Evolutionary conservation across 1,140 invertebrate species (phyloP).

Genomic region (Drosophila erecta): DNA sequence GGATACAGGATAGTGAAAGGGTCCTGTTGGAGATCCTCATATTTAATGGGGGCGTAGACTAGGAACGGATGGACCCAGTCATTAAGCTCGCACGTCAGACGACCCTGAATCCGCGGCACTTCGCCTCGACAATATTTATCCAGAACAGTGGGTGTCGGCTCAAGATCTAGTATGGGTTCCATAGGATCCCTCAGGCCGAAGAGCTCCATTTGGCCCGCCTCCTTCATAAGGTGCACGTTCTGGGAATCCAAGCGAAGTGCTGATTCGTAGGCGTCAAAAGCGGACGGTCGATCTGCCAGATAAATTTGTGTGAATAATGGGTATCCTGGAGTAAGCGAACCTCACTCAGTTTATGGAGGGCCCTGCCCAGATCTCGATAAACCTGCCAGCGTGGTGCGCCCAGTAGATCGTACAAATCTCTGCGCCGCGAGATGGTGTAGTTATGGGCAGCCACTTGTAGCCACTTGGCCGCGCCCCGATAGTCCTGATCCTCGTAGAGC

Average conservation of each 20-base stretch:
- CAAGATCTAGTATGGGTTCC: conserved; percentile 2
- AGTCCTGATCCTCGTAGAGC: conserved; percentile 16
- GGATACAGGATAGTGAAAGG: conserved; percentile 95
- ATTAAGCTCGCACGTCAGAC: conserved; percentile 91
- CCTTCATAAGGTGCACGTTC: conserved; percentile 26
- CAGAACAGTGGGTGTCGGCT: neutral
- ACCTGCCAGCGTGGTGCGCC: conserved; percentile 39
- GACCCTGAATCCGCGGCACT: conserved; percentile 29
- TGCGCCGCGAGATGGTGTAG: conserved; percentile 16
- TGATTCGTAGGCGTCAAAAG: neutral
- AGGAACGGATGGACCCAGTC: conserved; percentile 89
- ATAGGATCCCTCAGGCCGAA: neutral
- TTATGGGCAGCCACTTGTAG: conserved; percentile 28
- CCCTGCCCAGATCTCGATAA: conserved; percentile 36
- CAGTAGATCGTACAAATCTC: conserved; percentile 17
- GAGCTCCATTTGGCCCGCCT: conserved; percentile 8
- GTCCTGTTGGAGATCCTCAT: conserved; percentile 93
- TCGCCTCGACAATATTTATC: conserved; percentile 26
- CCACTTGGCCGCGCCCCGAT: conserved; percentile 45
- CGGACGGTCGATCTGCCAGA: conserved; percentile 13
- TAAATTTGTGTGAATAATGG: neutral
- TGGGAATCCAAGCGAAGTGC: conserved; percentile 7
- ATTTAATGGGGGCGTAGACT: conserved; percentile 93
- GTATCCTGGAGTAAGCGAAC: neutral
- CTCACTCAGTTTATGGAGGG: conserved; percentile 31